phyloP scores from a whole-genome alignment of 1,140 invertebrate genomes.

The Aricia agestis region DNA sequence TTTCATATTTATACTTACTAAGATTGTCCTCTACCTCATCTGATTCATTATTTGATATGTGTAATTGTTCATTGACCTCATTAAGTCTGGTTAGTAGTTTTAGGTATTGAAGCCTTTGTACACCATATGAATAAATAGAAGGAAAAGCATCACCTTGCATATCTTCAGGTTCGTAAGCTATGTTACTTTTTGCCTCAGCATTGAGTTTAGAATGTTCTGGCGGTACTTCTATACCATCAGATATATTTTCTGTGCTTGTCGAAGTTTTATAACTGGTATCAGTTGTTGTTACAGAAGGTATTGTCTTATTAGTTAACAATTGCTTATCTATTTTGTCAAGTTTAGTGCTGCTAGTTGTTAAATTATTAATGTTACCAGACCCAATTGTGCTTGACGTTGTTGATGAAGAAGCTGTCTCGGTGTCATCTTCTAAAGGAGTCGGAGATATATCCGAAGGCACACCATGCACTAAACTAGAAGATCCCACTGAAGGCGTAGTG shows the following conservation, averaged over 20 bases:
- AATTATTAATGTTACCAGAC: slow-evolving; percentile 37
- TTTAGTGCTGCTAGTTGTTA: slow-evolving; percentile 37
- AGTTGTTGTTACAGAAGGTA: slow-evolving; percentile 26
- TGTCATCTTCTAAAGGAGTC: slow-evolving; percentile 35
- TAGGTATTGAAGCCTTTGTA: slow-evolving; percentile 62
- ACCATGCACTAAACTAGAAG: slow-evolving; percentile 72
- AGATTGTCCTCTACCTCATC: slow-evolving; percentile 40
- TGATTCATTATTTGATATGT: slow-evolving; percentile 54
- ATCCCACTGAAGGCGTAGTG: slow-evolving; percentile 59
- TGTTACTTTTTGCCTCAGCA: slow-evolving; percentile 36
- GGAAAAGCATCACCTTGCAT: slow-evolving; percentile 72
- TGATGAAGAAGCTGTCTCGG: slow-evolving; percentile 44
- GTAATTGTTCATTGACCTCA: slow-evolving; percentile 54
- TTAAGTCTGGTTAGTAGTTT: slow-evolving; percentile 55
- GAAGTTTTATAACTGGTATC: slow-evolving; percentile 19
- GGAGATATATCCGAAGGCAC: slow-evolving; percentile 42
- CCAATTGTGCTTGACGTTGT: slow-evolving; percentile 47
- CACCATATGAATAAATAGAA: slow-evolving; percentile 59
- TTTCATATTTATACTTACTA: slow-evolving; percentile 52
- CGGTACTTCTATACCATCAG: slow-evolving; percentile 19
- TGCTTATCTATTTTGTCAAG: slow-evolving; percentile 22
- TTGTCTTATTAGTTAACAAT: slow-evolving; percentile 20
- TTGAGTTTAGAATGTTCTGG: slow-evolving; percentile 27
- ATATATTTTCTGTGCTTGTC: background rate
- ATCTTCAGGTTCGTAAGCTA: slow-evolving; percentile 57